These are phyloP conservation scores for Myopa tessellatipennis DNA, from an alignment of 2,888 invertebrate species.

Conservation along the genomic window DNA sequence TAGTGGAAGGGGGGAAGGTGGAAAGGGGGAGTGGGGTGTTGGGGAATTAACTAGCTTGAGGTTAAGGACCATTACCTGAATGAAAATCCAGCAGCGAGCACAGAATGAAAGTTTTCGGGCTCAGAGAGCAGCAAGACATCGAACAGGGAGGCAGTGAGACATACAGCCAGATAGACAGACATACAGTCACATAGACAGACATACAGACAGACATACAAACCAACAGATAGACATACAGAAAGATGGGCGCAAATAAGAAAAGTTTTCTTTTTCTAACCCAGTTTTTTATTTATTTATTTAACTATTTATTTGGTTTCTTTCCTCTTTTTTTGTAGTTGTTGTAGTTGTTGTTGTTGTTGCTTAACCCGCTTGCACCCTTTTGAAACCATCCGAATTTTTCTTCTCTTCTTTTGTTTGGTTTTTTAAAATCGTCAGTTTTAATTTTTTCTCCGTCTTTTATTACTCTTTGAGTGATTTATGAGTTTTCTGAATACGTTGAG, in stretches of 20 bases:
- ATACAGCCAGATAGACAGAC: neutral
- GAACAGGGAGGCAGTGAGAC: neutral
- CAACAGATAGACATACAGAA: neutral
- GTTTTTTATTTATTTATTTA: conserved; percentile 4
- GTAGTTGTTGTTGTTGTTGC: too few species aligned
- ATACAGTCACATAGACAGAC: neutral
- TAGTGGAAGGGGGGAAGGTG: neutral
- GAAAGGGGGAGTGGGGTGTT: neutral
- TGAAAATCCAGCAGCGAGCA: conserved; percentile 1
- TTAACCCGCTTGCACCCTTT: too few species aligned
- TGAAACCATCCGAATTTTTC: too few species aligned
- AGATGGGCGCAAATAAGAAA: neutral
- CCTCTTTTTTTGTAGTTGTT: too few species aligned
- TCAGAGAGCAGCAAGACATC: neutral
- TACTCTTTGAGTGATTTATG: too few species aligned
- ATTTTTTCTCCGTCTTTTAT: too few species aligned
- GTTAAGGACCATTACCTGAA: conserved; percentile 20
- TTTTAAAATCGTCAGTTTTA: too few species aligned
- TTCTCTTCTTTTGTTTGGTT: too few species aligned
- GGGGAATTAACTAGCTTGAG: neutral
- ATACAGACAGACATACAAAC: neutral
- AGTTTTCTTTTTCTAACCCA: neutral
- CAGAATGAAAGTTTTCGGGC: neutral
- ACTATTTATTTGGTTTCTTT: neutral
- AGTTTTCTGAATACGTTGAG: too few species aligned